Base-by-base conservation (phyloP, 2,888 invertebrate species). In the Formica aserva region DNA sequence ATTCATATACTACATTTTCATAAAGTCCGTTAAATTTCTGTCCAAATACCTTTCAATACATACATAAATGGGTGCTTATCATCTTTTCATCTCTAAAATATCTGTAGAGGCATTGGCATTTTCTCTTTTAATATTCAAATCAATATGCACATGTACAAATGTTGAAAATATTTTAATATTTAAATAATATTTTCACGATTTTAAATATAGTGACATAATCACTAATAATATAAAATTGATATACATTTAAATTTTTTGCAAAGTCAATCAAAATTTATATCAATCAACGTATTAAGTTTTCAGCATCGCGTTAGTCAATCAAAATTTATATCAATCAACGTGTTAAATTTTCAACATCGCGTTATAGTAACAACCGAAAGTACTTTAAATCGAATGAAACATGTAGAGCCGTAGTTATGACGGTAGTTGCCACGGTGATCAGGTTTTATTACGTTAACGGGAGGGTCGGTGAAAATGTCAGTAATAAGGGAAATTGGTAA, bases 401-500 rank as follows among this genome's bases (percentile, higher is more conserved):
- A 69, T 77, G 77, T 48, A 83, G 38, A 41, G n/a, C 5, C n/a
- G 26, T 65, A 62, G 74, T 81, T 81, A 81, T 55, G 69, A 62
- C 15, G 45, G 67, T 74, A 66, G 74, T 81, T 63, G 76, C 60
- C 22, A 32, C 45, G 48, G 52, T 60, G 55, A 82, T 84, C 82
- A 82, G 48, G 57, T 84, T 76, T 75, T 74, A 81, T 75, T 84
- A 75, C 55, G 48, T 66, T 55, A n/a, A 41, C 35, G 63, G 80
- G 8, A 15, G 11, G 22, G 6, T 15, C 3, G 8, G 45, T 26
- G 63, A 45, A 48, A 52, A 45, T 62, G 62, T 6, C 35, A 62
- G 74, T 82, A 82, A 76, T 76, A 76, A 71, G 76, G 66, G 71
- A 82, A 84, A 84, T 82, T 84, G 82, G 62, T 76, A 82, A 84